Evolutionary conservation across 2,888 invertebrate species (phyloP), one percentile per base, ranked within the genome.

Genomic region (Cantharis nigra): DNA sequence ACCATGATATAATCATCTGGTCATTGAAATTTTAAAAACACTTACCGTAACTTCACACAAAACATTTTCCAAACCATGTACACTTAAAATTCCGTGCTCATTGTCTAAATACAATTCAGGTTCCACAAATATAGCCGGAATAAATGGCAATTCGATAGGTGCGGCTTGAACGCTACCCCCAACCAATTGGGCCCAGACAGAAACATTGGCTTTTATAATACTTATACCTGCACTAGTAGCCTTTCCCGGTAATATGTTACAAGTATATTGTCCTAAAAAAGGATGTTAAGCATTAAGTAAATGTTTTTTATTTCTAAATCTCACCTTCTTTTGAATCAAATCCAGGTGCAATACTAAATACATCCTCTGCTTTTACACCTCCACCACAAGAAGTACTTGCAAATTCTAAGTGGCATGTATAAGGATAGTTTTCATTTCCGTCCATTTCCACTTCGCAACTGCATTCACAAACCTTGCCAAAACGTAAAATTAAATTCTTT

Each of bases 61-160:
- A 18, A 93, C 91, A 83, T 89, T 87, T 69, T 90, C 89, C 72
- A 92, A 85, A 5, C 93, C 93, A 81, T 88, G 89, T 71, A 92
- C 85, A 20, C 86, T 83, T 64, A 92, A 79, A 62, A 83, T 83
- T 2, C 84, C 87, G 3, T 33, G 75, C 9, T 72, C 65, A n/a
- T 80, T 81, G 28, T 81, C 78, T 65, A 84, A 74, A 5, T 76
- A 69, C 14, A 85, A 77, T 67, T 86, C 85, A 10, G 78, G 74
- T 14, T 85, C 84, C 9, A 87, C 77, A 78, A 82, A 85, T 67
- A 88, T 76, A 0, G 86, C 85, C 0, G 90, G 89, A 72, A 87
- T 80, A 81, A 89, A 90, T 62, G 83, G 83, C 33, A 89, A 76
- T 69, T 82, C 80, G 3, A 87, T 69, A 9, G 82, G 84, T 26